Evolutionary conservation across 1,140 invertebrate genomes (phyloP), one percentile per base, ranked within the genome.

Genomic region (Pseudomyrmex cubaensis): DNA sequence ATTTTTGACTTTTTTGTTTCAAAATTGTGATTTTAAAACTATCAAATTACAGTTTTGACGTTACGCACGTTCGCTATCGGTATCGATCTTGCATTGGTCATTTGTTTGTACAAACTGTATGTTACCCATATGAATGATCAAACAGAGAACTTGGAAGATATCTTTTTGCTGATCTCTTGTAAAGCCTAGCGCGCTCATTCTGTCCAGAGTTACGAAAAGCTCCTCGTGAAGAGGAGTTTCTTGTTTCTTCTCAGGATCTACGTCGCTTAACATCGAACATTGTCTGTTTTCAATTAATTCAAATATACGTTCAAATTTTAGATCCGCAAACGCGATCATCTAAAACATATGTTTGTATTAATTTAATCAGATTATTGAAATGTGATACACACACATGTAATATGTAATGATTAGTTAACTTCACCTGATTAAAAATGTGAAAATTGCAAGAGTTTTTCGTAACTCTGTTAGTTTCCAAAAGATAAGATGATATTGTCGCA

Each of bases 401-500:
- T 12, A 13, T 52, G 0, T 13, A 52, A 52, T 13, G 13, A 52
- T 13, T 13, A 52, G 2, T 13, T 52, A 12, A 52, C 3, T 52
- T 13, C 62, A 96, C 90, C 92, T 96, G 95, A 90, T 95, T 95
- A 92, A 96, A 96, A 66, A 96, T 96, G 80, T 96, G 95, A 91
- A 96, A 96, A 89, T 94, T 96, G 91, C 82, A 83, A 85, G 82
- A 93, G 83, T 89, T 93, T 90, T 88, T 95, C 85, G 94, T 95
- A 13, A 96, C 95, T 87, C 95, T 92, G 74, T 95, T 95, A 88
- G 96, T 95, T 90, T 96, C 95, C 57, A 96, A 89, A 61, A 96
- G 92, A 85, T 96, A 96, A 13, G 95, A 95, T 87, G 96, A 94
- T 91, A 96, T 96, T 84, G 95, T 95, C 84, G 95, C 96, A 82